phyloP scores from a whole-genome alignment of 2,888 invertebrate genomes.

The Eristalis pertinax region DNA sequence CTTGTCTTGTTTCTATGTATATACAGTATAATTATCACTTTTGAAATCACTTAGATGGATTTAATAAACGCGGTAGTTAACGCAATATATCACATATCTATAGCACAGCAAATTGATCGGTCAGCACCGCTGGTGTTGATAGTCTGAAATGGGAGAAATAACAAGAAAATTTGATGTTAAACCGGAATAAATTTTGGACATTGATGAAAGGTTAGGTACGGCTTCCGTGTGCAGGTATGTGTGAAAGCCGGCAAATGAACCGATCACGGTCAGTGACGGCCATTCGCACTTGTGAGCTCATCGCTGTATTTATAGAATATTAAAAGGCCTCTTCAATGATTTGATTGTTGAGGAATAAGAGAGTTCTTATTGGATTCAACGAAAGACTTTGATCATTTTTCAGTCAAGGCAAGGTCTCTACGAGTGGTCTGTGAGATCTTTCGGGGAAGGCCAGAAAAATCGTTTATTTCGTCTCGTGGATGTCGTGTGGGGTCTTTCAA shows the following conservation, averaged over 20 bases:
- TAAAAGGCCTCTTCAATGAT: background rate
- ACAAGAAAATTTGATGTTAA: background rate
- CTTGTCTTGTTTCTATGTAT: conserved; percentile 70
- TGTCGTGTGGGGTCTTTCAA: too few relatives aligned
- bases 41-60: conserved; percentile 14
- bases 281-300: conserved; percentile 10
- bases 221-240: too few relatives aligned
- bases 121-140: conserved; percentile 15
- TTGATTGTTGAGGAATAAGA: too few relatives aligned
- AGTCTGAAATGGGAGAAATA: conserved; percentile 42
- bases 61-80: conserved; percentile 12
- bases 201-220: background rate
- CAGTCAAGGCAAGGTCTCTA: too few relatives aligned
- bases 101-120: conserved; percentile 52
- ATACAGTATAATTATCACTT: conserved; percentile 34
- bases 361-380: too few relatives aligned
- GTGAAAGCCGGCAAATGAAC: background rate
- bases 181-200: background rate
- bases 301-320: conserved; percentile 16
- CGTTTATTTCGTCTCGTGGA: too few relatives aligned
- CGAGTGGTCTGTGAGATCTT: too few relatives aligned
- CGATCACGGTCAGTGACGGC: background rate
- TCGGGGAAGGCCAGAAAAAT: too few relatives aligned
- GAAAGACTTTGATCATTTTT: too few relatives aligned
- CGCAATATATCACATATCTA: conserved; percentile 55